Evolutionary conservation across 2,888 invertebrate genomes (phyloP).

Genomic region (Aleiodes testaceus): DNA sequence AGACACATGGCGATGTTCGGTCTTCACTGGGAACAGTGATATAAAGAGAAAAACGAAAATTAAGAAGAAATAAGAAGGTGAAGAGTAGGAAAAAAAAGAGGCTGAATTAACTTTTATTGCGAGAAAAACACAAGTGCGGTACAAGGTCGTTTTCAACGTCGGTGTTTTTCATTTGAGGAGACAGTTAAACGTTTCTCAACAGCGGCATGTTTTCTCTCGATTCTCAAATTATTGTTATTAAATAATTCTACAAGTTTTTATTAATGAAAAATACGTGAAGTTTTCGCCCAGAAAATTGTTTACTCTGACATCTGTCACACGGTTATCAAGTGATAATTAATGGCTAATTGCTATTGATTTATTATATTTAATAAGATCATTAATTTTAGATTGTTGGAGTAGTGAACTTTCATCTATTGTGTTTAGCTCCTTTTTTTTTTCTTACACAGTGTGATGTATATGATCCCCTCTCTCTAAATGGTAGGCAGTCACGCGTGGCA

Average conservation of each 20-base stretch:
- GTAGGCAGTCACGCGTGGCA: slow-evolving; percentile 68
- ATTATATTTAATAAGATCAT: no score
- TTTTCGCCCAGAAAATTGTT: background rate
- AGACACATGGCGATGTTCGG: slow-evolving; percentile 56
- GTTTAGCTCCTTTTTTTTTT: slow-evolving; percentile 33
- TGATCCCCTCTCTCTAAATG: slow-evolving; percentile 41
- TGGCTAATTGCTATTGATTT: no score
- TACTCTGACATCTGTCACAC: slow-evolving; percentile 7
- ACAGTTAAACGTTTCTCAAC: background rate
- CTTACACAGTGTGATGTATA: slow-evolving; percentile 28
- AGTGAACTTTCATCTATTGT: background rate
- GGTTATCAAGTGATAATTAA: slow-evolving; percentile 5
- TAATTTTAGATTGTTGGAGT: no score
- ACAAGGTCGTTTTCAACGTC: slow-evolving; percentile 47
- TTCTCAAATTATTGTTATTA: slow-evolving; percentile 33
- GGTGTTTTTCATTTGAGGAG: no score
- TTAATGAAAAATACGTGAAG: background rate
- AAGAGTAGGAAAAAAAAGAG: slow-evolving; percentile 53
- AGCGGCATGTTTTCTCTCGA: background rate
- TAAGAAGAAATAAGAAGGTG: background rate
- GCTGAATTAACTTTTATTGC: slow-evolving; percentile 66
- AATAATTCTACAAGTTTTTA: slow-evolving; percentile 38
- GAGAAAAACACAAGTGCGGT: slow-evolving; percentile 55
- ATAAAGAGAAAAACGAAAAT: no score
- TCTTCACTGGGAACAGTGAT: slow-evolving; percentile 43